Base-by-base conservation (phyloP, 2,888 invertebrate species). In the Hemistola chrysoprasaria region DNA sequence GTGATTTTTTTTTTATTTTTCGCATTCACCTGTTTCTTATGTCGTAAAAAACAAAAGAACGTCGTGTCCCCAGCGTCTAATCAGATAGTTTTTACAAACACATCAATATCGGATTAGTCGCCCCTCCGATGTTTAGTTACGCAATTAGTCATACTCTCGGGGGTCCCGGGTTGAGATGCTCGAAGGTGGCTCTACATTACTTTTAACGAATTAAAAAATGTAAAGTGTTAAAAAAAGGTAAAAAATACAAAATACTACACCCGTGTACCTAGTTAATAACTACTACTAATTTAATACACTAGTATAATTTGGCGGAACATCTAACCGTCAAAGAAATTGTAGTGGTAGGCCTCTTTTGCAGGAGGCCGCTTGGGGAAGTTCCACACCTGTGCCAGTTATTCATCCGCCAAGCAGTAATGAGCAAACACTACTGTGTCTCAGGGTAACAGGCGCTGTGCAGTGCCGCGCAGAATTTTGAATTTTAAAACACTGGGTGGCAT, bases 11-110 rank as follows among this genome's bases (percentile, higher is more conserved):
- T 37, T 42, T 30, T 24, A 8, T 22, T 22, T n/a, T n/a, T n/a
- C n/a, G n/a, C 7, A 23, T n/a, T 20, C 41, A 50, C 49, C 49
- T 49, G 45, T 27, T 21, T 25, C 20, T 27, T 29, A 31, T 40
- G 11, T 11, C 1, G 1, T 23, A 23, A 27, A 25, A 39, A 44
- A 50, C 36, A 41, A 35, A 41, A 21, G 9, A 35, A 8, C 27
- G 24, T 41, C 48, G 38, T 39, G 37, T 40, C 47, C 46, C 25
- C 30, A 16, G 45, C 47, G 53, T 47, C 69, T 82, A 81, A 86
- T 88, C 87, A 73, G 79, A 84, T 84, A 85, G 86, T 88, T 88
- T 88, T 87, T 86, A 87, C 84, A 83, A 85, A 86, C 80, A 74
- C 84, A 87, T 87, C 86, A 85, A 78, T 77, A 78, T 84, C 74